Evolutionary conservation across 2,888 invertebrate genomes (phyloP).

Genomic region (Laspeyria flexula): DNA sequence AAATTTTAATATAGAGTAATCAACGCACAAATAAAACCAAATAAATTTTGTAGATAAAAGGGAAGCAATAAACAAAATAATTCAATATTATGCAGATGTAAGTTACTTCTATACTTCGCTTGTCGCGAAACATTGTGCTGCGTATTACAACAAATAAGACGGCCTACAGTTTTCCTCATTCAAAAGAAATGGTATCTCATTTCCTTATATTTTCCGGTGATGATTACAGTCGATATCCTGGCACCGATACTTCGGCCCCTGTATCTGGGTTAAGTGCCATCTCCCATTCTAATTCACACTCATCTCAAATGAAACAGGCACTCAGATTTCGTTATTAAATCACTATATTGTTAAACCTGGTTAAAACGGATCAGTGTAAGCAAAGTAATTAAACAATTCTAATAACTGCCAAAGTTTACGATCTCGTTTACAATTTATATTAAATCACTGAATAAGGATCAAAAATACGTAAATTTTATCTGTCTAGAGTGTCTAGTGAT

Average conservation of each 20-base stretch:
- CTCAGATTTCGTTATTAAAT: conserved; percentile 15
- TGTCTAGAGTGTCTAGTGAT: too few species aligned
- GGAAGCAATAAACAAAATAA: too few species aligned
- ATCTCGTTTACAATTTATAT: too few species aligned
- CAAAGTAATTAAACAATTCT: too few species aligned
- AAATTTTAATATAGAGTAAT: too few species aligned
- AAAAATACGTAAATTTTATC: too few species aligned
- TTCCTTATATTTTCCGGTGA: not conserved
- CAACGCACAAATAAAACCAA: too few species aligned
- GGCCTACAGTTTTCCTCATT: not conserved
- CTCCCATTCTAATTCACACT: conserved; percentile 20
- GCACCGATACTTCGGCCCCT: conserved; percentile 1
- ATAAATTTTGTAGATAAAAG: too few species aligned
- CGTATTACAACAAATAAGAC: not conserved
- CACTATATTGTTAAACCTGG: not conserved
- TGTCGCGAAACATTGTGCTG: not conserved
- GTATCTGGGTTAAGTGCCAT: conserved; percentile 19
- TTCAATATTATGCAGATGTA: too few species aligned
- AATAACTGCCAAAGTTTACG: too few species aligned
- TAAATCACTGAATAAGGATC: too few species aligned
- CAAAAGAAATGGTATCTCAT: not conserved
- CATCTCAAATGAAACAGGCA: conserved; percentile 4
- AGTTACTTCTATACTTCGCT: not conserved
- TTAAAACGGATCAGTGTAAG: not conserved
- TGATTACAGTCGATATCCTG: not conserved